Evolutionary conservation across 2,888 invertebrate genomes (phyloP), one percentile per base, ranked within the genome.

Genomic region (Carabus problematicus): DNA sequence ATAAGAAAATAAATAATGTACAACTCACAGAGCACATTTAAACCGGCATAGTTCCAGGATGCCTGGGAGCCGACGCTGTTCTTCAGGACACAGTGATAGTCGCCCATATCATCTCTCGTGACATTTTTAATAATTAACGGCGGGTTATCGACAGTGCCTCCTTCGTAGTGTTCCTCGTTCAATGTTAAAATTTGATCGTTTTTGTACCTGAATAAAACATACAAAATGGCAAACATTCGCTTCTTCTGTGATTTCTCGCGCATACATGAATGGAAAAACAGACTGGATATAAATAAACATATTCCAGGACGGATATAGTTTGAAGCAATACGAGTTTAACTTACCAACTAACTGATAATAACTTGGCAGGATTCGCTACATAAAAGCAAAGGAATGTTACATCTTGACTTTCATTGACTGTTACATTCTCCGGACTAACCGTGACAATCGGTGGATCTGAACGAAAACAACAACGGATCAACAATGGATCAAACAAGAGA

Each of bases 401-500:
- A 74, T 90, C 89, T 42, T 87, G 86, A 11, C 89, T 89, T 81
- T 95, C 95, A 75, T 92, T 91, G 4, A 91, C 90, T 0, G 92
- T 92, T 72, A 92, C 86, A 79, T 91, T 91, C 40, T 85, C 85
- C 0, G 94, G 93, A 60, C 85, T 86, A 64, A 95, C 89, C 68
- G 84, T 86, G 3, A 95, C 92, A 69, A 93, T 90, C 3, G 95
- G 95, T 0, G 94, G 91, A 87, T 94, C 95, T 95, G 85, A 0
- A 83, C 83, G 76, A 63, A 72, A 70, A 59, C 8, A 42, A 42
- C 8, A n/a, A n/a, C n/a, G n/a, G n/a, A n/a, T n/a, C n/a, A 47
- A 16, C 14, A 54, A 52, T 14, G 18, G 8, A 19, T 54, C 6
- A 18, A 18, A 54, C 11, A 8, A 18, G 7, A 19, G 12, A 7